Base-by-base conservation (phyloP, 2,888 invertebrate genomes). In the Drosophila borealis region DNA sequence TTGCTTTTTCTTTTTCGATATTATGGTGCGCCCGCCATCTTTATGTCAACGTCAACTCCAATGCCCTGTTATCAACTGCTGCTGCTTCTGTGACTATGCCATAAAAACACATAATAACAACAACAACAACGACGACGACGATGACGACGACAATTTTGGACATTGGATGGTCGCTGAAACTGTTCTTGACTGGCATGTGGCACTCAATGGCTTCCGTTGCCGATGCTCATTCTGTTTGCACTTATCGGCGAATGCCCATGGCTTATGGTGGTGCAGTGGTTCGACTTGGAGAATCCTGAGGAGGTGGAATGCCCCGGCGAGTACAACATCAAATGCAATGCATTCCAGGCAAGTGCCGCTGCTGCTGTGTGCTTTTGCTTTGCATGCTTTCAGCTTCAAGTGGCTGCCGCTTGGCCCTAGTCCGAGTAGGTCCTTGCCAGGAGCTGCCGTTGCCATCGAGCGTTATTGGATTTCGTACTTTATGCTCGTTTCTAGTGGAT, bases 221-320 rank as follows among this genome's bases (percentile, higher is more conserved):
- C 74, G 80, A 71, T 73, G 88, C 88, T 81, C 88, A 88, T 88
- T 88, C 82, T 82, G 82, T 81, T 85, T 82, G 82, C 82, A 84
- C 88, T 88, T 85, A 83, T 83, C 88, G 86, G 36, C 59, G 64
- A 70, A 79, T 79, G 83, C 56, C 80, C 78, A 69, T 67, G 78
- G 71, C 17, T 67, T 45, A 14, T 55, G 61, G 34, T 21, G 59
- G 62, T 71, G 41, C 68, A 97, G 95, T 98, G 97, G 98, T 97
- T 94, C 90, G 96, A 98, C 91, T 93, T 95, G 89, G 98, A 98
- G 90, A 94, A 94, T 11, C 98, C 97, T 0, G 98, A 98, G 92
- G 93, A 95, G 0, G 91, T 92, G 13, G 92, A 93, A 0, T 95
- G 96, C 86, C 98, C 98, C 0, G 93, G 94, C 81, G 93, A 93